phyloP scores from a whole-genome alignment of 2,888 invertebrate genomes.

The Sepioteuthis lessoniana region DNA sequence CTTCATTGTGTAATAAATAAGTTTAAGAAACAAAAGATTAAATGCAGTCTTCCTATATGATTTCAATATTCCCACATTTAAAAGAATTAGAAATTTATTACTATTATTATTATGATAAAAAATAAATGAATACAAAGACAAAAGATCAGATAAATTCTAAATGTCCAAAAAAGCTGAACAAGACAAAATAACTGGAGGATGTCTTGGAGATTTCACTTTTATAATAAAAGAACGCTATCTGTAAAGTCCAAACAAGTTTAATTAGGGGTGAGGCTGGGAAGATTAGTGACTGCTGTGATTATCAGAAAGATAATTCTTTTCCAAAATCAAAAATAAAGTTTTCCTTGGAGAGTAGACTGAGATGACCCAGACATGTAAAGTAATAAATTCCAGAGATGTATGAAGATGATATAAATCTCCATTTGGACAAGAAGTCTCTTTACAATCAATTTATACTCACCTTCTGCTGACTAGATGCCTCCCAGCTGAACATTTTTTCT shows the following conservation, averaged over 20 bases:
- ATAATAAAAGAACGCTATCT: neutral
- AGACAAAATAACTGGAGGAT: neutral
- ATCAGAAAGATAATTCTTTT: neutral
- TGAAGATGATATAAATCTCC: neutral
- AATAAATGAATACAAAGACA: neutral
- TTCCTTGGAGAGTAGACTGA: neutral
- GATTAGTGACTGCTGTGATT: neutral
- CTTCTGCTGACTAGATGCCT: constrained; percentile 69
- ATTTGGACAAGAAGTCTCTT: neutral
- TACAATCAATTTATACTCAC: constrained; percentile 55
- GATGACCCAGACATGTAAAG: neutral
- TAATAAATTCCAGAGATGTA: neutral
- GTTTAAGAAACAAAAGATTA: neutral
- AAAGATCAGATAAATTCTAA: neutral
- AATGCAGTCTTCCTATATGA: neutral
- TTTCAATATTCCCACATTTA: neutral
- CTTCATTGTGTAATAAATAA: neutral
- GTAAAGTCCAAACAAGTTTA: neutral
- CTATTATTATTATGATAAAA: neutral
- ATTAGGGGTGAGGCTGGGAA: neutral
- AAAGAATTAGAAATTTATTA: neutral
- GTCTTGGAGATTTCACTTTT: neutral
- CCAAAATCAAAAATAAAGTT: neutral
- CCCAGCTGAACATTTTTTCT: constrained; percentile 70
- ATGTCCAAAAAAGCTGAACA: neutral